Evolutionary conservation across 2,797 vertebrate species (phyloP).

Genomic region (Myotis findleyi): DNA sequence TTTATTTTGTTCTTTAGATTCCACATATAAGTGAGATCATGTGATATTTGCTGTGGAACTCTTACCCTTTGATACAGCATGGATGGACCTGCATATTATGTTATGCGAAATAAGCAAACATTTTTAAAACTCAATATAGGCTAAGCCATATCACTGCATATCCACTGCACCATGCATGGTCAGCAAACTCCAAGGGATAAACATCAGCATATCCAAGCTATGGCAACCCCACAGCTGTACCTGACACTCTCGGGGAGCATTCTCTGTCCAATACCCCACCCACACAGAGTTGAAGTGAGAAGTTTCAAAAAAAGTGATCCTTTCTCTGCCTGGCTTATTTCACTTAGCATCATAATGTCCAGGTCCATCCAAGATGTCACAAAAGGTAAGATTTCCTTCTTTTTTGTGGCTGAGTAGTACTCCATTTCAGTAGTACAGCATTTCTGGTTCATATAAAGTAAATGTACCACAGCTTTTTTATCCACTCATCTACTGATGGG

Average conservation of each 20-base stretch:
- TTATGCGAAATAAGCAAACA: background rate
- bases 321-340: background rate
- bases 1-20: too few relatives aligned
- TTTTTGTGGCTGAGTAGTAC: too few relatives aligned
- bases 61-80: too few relatives aligned
- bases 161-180: accelerated
- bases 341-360: background rate
- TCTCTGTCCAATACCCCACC: background rate
- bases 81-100: too few relatives aligned
- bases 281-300: background rate
- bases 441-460: too few relatives aligned
- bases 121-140: conserved; percentile 1
- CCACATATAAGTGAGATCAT: too few relatives aligned
- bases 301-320: background rate
- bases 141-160: background rate
- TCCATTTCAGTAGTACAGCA: too few relatives aligned
- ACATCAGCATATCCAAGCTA: background rate
- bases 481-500: too few relatives aligned
- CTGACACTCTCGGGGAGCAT: background rate
- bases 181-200: background rate
- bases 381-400: too few relatives aligned
- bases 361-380: too few relatives aligned
- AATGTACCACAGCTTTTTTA: too few relatives aligned
- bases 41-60: too few relatives aligned
- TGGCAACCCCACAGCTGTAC: background rate